Conservation (phyloP, 2,113 vertebrate species). For the Solenodon paradoxus region DNA sequence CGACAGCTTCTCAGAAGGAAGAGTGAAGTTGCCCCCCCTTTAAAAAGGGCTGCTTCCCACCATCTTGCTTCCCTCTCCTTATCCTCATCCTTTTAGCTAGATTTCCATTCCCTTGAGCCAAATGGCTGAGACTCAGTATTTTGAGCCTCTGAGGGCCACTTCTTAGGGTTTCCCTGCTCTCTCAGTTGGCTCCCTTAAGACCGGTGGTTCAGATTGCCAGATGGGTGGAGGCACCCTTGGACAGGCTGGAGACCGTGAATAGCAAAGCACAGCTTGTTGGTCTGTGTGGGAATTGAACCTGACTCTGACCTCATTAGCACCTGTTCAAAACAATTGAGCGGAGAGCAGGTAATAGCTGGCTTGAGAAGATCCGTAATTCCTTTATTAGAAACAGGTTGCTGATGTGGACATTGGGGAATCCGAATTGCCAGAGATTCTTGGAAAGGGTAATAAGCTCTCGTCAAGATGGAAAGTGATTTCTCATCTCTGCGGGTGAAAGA, state of each 20-base stretch:
- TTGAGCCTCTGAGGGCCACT: background rate
- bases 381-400: constrained; percentile 36
- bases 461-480: background rate
- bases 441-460: constrained; percentile 12
- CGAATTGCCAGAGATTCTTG: background rate
- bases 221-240: background rate
- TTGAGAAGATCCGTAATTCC: background rate
- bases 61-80: background rate
- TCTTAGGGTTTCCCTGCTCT: background rate
- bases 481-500: background rate
- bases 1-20: background rate
- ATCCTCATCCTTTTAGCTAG: background rate
- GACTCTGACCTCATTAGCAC: constrained; percentile 38
- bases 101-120: background rate
- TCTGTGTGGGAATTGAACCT: background rate
- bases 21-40: background rate
- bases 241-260: rapidly evolving
- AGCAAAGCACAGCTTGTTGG: constrained; percentile 12
- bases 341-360: background rate
- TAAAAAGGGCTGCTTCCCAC: rapidly evolving
- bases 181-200: background rate
- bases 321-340: background rate
- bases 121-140: background rate
- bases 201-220: background rate
- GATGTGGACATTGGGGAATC: background rate